A percentile compares a stretch with the other conserved stretches of the same genome.
Evolutionary conservation across 2,113 vertebrate species (phyloP).

Genomic region (Salminus brasiliensis): DNA sequence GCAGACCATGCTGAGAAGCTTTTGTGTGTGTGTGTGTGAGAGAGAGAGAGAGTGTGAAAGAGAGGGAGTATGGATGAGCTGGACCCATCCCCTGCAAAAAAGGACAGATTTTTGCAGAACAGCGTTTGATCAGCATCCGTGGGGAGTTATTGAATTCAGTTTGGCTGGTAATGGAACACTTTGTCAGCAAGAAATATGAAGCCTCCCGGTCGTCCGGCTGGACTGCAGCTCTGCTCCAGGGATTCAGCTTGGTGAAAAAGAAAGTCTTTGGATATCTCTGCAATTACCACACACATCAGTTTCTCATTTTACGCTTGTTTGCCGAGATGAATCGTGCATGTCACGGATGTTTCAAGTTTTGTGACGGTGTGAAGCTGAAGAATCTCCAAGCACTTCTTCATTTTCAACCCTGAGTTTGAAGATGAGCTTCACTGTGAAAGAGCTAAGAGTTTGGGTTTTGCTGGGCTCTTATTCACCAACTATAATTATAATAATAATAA

Average conservation of each 20-base stretch:
- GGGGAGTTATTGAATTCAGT: slow-evolving; percentile 42
- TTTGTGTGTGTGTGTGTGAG: slow-evolving; percentile 4
- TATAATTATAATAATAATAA: neutral
- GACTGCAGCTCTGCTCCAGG: slow-evolving; percentile 27
- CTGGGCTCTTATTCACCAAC: neutral
- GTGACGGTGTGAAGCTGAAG: neutral
- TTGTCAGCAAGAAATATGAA: slow-evolving; percentile 47
- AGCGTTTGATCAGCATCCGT: slow-evolving; percentile 40
- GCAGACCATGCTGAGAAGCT: slow-evolving; percentile 13
- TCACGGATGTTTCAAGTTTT: neutral
- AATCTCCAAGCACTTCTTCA: neutral
- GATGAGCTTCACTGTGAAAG: neutral
- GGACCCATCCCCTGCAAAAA: slow-evolving; percentile 28
- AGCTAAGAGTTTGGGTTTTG: neutral
- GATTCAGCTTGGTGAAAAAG: neutral
- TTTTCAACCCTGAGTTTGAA: neutral
- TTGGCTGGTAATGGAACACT: slow-evolving; percentile 24
- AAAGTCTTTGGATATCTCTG: neutral
- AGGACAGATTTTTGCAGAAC: slow-evolving; percentile 21
- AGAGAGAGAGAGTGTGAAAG: neutral
- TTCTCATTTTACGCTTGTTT: slow-evolving; percentile 3
- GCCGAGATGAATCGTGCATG: neutral
- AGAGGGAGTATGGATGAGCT: no score
- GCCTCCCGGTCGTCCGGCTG: neutral
- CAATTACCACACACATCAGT: neutral